A percentile compares a stretch with the other conserved stretches of the same genome.
These are phyloP conservation scores for Cantharis lateralis DNA, from an alignment of 2,888 invertebrate genomes.

Conservation along the genomic window DNA sequence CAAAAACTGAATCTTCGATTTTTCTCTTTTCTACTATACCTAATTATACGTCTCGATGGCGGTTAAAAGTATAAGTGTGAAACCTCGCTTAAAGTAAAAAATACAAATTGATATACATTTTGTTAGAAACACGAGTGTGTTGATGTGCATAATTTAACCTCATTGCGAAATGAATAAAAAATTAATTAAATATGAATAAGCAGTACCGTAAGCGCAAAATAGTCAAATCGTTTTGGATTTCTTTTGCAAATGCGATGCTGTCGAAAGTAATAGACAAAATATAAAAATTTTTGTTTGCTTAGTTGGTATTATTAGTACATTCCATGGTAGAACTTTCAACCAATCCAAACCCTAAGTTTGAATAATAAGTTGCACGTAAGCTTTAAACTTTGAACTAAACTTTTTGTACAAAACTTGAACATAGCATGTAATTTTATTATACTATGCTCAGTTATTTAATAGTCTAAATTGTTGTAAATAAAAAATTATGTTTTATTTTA, in stretches of 20 bases:
- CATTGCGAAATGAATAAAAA: not conserved
- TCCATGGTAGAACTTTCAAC: not conserved
- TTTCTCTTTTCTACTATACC: not conserved
- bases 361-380: not conserved
- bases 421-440: not conserved
- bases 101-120: not conserved
- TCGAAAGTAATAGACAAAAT: not conserved
- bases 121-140: not conserved
- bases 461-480: constrained; percentile 20
- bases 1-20: not conserved
- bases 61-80: not conserved
- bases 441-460: constrained; percentile 6
- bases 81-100: not conserved
- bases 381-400: not conserved
- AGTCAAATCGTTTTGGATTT: not conserved
- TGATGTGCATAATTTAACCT: not conserved
- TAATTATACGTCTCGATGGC: not conserved
- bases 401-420: not conserved
- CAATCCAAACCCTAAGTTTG: not conserved
- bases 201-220: not conserved
- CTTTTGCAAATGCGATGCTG: not conserved
- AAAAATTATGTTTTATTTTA: not conserved
- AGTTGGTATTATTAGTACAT: not conserved
- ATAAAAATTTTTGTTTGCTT: not conserved
- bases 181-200: not conserved